Evolutionary conservation across 2,113 vertebrate genomes (phyloP), one percentile per base, ranked within the genome.

Genomic region (Rutilus rutilus): DNA sequence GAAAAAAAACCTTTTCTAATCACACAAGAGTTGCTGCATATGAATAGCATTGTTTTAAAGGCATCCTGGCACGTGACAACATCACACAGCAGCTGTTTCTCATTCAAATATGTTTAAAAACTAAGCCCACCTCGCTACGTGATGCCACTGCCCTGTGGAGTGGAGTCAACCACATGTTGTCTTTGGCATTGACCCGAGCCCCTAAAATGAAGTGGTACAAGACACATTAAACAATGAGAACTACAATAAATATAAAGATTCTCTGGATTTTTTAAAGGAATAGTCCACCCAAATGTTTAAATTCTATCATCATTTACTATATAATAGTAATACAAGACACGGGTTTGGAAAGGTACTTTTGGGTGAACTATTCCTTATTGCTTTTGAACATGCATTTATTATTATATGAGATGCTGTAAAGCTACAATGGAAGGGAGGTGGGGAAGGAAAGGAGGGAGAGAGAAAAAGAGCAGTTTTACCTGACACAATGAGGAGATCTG

Each of bases 111-210:
- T 69, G 76, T 39, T 3, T 2, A 25, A n/a, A 3, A 36, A 19
- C 21, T 30, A 52, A 64, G 45, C 93, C 95, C 91, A 98, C 98
- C 94, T 99, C 97, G 33, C 97, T 98, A 86, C 97, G 95, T 78
- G 98, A 99, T 75, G 97, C 98, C 86, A 99, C 97, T 0, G 98
- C 97, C 2, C 98, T 96, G 90, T 99, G 98, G 27, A 99, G 96
- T 64, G 98, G 98, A 47, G 98, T 99, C 92, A 99, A 94, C 98
- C 98, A 99, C 97, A 99, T 99, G 74, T 96, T 99, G 88, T 99
- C 98, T 95, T 99, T 99, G 93, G 98, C 97, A 86, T 99, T 99
- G 60, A 99, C 97, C 59, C 98, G 96, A 45, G 97, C 97, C 0
- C 98, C 98, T 99, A 92, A 14, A 27, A 71, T 27, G 62, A 33